Evolutionary conservation across 2,797 vertebrate genomes (phyloP), one percentile per base, ranked within the genome.

Genomic region (Mus minutoides): DNA sequence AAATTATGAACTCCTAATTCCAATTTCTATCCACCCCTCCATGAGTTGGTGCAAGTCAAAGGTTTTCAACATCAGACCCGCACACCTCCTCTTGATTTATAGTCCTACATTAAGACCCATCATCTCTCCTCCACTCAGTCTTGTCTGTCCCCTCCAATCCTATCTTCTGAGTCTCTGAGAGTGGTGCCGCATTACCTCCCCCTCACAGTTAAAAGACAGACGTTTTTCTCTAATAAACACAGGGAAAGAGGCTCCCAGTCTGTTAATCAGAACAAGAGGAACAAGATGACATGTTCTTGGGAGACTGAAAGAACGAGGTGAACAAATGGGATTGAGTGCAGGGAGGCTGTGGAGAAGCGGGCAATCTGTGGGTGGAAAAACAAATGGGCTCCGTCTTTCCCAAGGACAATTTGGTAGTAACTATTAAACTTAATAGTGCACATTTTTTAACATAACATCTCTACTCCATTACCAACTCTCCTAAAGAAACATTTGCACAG

Each of bases 381-480:
- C 37, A 58, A 75, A 75, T 31, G 11, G 26, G 21, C 31, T 62
- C n/a, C 58, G 56, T 8, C 43, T 84, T 87, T 69, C 80, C 13
- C 5, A 62, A 90, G 40, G 24, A 86, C 31, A 60, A 64, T 87
- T 73, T 80, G 64, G 24, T 67, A 80, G 76, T 8, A 71, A 46
- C n/a, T 73, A 22, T 71, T 91, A 62, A 87, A 73, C 49, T 64
- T 62, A 77, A 93, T 88, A 75, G 71, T 43, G 49, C 52, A 76
- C 52, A 71, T 87, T 80, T 95, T 85, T 90, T n/a, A 67, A 60
- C 10, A 58, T 64, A 80, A 58, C 6, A 31, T 84, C 88, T 94
- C n/a, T 88, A 64, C 79, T 56, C 76, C 21, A 56, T 92, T 85
- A 29, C 29, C 12, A 21, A 14, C 16, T 62, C 71, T 37, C 17